Percentiles rank a stretch among this genome's conserved stretches.
phyloP scores from a whole-genome alignment of 1,140 invertebrate species.

The Cydia fagiglandana region DNA sequence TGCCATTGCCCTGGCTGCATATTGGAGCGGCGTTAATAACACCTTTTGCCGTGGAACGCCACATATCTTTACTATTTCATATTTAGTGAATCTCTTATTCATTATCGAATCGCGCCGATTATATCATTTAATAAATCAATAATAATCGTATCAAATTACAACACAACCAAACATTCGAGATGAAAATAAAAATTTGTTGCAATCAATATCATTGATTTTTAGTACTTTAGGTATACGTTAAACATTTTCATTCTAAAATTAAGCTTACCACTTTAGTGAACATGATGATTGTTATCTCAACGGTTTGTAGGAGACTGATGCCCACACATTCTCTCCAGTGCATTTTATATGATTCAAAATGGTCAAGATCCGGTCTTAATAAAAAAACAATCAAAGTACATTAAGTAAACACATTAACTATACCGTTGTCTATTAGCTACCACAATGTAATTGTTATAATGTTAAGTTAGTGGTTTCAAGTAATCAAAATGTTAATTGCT shows the following conservation, averaged over 20 bases:
- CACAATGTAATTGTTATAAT: not conserved
- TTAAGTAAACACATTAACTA: not conserved
- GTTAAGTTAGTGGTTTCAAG: not conserved
- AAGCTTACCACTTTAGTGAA: conserved; percentile 11
- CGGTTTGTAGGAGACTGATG: not conserved
- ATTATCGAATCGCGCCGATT: too few relatives aligned
- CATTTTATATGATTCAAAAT: not conserved
- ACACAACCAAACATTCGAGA: not conserved
- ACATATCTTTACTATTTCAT: too few relatives aligned
- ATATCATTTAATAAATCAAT: too few relatives aligned
- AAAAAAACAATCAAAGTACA: not conserved
- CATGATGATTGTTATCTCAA: not conserved
- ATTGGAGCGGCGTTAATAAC: too few relatives aligned
- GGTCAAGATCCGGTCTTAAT: not conserved
- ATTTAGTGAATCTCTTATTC: too few relatives aligned
- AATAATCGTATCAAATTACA: too few relatives aligned
- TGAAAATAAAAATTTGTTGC: too few relatives aligned
- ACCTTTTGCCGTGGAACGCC: too few relatives aligned
- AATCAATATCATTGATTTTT: too few relatives aligned
- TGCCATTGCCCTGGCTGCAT: too few relatives aligned
- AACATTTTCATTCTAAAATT: too few relatives aligned
- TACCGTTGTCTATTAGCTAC: not conserved
- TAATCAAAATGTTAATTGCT: not conserved
- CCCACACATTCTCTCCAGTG: not conserved
- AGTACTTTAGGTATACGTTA: too few relatives aligned